Evolutionary conservation across 1,140 invertebrate genomes (phyloP).

Genomic region (Listronotus bonariensis): DNA sequence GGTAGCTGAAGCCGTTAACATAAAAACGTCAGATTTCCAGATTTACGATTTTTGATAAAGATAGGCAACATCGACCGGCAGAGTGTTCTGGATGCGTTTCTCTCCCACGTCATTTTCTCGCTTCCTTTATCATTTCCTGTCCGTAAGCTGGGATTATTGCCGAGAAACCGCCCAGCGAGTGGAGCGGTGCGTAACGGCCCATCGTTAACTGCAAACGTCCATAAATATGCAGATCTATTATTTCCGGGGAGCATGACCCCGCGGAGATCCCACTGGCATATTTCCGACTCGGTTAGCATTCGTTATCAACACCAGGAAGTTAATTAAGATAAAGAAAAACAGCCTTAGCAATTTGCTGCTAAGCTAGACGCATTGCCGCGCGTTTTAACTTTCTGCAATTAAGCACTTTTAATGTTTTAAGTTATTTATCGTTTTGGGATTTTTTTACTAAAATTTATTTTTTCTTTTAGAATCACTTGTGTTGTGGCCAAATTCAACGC

Average conservation of each 20-base stretch:
- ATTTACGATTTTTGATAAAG: slow-evolving; percentile 40
- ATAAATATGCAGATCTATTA: slow-evolving; percentile 39
- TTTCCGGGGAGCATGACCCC: slow-evolving; percentile 25
- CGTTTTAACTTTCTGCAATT: no score
- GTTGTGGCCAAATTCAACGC: no score
- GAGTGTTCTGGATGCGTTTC: slow-evolving; percentile 4
- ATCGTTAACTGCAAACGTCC: slow-evolving; percentile 34
- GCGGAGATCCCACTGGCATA: slow-evolving; percentile 13
- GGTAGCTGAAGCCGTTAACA: slow-evolving; percentile 27
- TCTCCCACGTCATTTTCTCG: slow-evolving; percentile 25
- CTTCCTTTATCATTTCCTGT: slow-evolving; percentile 40
- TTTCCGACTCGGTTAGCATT: slow-evolving; percentile 17
- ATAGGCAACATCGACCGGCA: slow-evolving; percentile 30
- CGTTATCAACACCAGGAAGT: no score
- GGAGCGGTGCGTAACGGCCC: slow-evolving; percentile 28
- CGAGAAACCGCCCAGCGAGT: slow-evolving; percentile 22
- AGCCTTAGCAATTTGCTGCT: no score
- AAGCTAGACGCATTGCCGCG: no score
- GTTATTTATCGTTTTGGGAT: no score
- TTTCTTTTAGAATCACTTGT: no score
- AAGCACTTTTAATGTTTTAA: no score
- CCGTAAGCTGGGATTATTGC: slow-evolving; percentile 37
- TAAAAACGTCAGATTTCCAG: slow-evolving; percentile 34
- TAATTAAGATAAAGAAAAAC: no score
- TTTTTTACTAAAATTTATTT: no score